Evolutionary conservation across 2,888 invertebrate genomes (phyloP), one percentile per base, ranked within the genome.

Genomic region (Erebia palarica): DNA sequence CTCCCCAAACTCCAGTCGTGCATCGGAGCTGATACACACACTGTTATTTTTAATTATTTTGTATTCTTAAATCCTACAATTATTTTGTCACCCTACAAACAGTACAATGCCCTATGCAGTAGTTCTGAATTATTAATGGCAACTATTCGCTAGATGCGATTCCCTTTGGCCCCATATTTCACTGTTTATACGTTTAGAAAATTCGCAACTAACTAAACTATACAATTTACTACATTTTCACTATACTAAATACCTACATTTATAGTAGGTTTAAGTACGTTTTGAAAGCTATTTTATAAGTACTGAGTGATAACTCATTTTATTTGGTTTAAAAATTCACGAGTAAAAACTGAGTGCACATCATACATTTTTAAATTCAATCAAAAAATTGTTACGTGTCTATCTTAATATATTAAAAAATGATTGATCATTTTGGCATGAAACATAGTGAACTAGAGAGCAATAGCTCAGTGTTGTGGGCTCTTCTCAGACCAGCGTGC

Each of bases 61-160:
- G 7, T 36, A 55, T 11, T 18, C 18, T 11, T 18, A 55, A 3
- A 55, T 36, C 36, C 36, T 36, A 7, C 18, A 18, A 55, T 55
- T 18, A n/a, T 14, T n/a, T 59, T 44, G 76, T 68, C 71, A 72
- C 73, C 76, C 76, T 70, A 69, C 57, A 67, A 49, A 49, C 63
- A 63, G 70, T 74, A 71, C 73, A 75, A 73, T 68, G 72, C 76
- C 74, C 76, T 73, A 66, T 78, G 78, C 76, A 77, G 76, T 73
- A 72, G 75, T 72, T 75, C 74, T 78, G 77, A 78, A 78, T 78
- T 78, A 78, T 75, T 76, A 77, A 78, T 76, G 70, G 67, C 75
- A 77, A 72, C 77, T 76, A 75, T 75, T 72, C 72, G 70, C 74
- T 75, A 75, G 76, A 77, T 76, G 75, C 72, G 74, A 77, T 77